Percentiles rank a stretch among this genome's conserved stretches.
phyloP scores from a whole-genome alignment of 1,140 invertebrate species.

The Phymorhynchus buccinoides region DNA sequence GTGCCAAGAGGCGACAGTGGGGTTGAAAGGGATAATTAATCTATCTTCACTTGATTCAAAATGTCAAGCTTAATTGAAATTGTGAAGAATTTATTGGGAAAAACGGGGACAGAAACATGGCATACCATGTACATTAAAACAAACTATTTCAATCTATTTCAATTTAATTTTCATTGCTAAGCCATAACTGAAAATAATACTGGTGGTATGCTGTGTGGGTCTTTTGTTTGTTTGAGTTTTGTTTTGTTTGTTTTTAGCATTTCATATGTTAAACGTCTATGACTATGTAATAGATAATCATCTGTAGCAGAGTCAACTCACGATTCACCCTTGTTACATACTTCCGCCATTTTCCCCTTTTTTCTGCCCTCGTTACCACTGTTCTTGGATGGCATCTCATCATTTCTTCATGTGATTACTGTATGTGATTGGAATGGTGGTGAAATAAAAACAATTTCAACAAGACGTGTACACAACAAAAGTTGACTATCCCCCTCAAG shows the following conservation, averaged over 20 bases:
- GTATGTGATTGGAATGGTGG: slow-evolving; percentile 24
- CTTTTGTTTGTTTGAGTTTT: neutral
- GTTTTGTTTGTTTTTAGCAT: neutral
- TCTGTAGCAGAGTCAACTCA: neutral
- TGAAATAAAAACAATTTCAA: slow-evolving; percentile 33
- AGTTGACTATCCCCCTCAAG: neutral
- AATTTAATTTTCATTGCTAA: too few species aligned
- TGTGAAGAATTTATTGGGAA: too few species aligned
- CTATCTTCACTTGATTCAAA: too few species aligned
- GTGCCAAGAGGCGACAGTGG: too few species aligned
- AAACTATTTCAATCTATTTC: too few species aligned
- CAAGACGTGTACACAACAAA: neutral
- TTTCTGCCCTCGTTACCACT: neutral
- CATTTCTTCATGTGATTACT: slow-evolving; percentile 21
- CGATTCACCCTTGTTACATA: neutral
- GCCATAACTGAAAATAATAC: too few species aligned
- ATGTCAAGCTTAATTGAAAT: too few species aligned
- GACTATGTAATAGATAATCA: too few species aligned
- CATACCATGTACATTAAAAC: too few species aligned
- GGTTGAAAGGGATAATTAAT: too few species aligned
- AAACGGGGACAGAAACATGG: too few species aligned
- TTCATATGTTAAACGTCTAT: neutral
- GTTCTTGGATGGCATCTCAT: slow-evolving; percentile 24
- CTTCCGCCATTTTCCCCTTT: neutral
- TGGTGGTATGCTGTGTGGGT: too few species aligned